Base-by-base conservation (phyloP, 2,888 invertebrate genomes). In the Octodonta nipae region DNA sequence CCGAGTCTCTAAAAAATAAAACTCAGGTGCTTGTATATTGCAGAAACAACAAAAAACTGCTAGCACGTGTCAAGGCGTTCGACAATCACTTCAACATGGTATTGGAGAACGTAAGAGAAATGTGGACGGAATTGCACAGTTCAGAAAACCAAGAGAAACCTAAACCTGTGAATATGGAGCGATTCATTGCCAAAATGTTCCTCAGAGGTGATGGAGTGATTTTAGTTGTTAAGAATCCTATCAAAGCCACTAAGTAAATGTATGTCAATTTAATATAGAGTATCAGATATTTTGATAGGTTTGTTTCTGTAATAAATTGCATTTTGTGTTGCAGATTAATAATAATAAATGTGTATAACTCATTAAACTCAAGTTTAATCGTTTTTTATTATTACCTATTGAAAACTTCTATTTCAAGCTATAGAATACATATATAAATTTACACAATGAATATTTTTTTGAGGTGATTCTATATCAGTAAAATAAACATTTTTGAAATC, bases 71-170 rank as follows among this genome's bases (percentile, higher is more conserved):
- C 1, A 98, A 98, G 58, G 87, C 87, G 0, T 88, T 88, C 50
- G 87, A 88, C 58, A 76, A 88, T 46, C 98, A 98, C 61, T 98
- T 93, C 63, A 98, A 98, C 63, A 98, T 98, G 95, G 96, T 99
- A 0, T 65, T 98, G 46, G 98, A 98, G 65, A 93, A 95, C 60
- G 98, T 99, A 0, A 98, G 95, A 56, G 98, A 98, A 68, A 96
- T 99, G 92, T 98, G 98, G 98, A 95, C 93, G 0, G 98, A 99
- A 67, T 74, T 88, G 28, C 98, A 98, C 2, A 75, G 92, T 46
- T 85, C 91, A 14, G 99, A 99, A 68, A 96, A 96, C 35, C 89
- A 89, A 56, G 93, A 92, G 68, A 84, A 83, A 66, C 76, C 80
- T 1, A 88, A 88, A 63, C 84, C 88, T n/a, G 87, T 88, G 0